Evolutionary conservation across 2,797 vertebrate species (phyloP).

Genomic region (Lerista edwardsae): DNA sequence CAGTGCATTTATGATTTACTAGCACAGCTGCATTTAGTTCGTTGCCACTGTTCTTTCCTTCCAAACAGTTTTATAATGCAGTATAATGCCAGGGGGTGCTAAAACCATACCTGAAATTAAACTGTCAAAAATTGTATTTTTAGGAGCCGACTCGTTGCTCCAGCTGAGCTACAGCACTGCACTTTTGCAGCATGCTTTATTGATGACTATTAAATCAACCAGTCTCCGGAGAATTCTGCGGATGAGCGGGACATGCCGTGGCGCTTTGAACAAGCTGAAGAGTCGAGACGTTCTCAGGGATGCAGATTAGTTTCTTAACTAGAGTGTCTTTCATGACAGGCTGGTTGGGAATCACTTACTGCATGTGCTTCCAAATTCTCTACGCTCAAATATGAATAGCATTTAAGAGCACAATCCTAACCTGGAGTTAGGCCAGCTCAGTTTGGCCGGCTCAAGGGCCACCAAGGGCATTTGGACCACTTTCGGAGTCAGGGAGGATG

Average conservation of each 20-base stretch:
- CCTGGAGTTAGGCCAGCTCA: no score
- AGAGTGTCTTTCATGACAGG: not conserved
- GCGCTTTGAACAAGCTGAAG: not conserved
- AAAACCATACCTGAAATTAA: conserved; percentile 51
- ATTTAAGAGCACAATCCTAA: no score
- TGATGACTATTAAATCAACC: conserved; percentile 25
- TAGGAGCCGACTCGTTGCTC: conserved; percentile 31
- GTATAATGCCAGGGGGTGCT: conserved; percentile 47
- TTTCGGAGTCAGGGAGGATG: no score
- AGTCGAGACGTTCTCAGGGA: not conserved
- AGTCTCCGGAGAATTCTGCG: not conserved
- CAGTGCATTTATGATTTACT: conserved; percentile 62
- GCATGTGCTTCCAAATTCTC: not conserved
- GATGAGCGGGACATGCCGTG: not conserved
- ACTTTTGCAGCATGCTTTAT: conserved; percentile 37
- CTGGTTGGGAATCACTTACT: not conserved
- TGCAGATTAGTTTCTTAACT: not conserved
- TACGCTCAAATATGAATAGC: not conserved
- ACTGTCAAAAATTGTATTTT: conserved; percentile 57
- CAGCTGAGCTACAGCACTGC: conserved; percentile 17
- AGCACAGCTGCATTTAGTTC: conserved; percentile 54
- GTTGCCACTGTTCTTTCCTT: conserved; percentile 54
- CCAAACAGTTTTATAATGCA: conserved; percentile 51
- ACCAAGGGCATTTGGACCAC: no score
- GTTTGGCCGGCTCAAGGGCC: no score